Percentiles rank a stretch among this genome's conserved stretches.
Conservation (phyloP, 2,888 invertebrate species). For the Pantelozetes paolii region DNA sequence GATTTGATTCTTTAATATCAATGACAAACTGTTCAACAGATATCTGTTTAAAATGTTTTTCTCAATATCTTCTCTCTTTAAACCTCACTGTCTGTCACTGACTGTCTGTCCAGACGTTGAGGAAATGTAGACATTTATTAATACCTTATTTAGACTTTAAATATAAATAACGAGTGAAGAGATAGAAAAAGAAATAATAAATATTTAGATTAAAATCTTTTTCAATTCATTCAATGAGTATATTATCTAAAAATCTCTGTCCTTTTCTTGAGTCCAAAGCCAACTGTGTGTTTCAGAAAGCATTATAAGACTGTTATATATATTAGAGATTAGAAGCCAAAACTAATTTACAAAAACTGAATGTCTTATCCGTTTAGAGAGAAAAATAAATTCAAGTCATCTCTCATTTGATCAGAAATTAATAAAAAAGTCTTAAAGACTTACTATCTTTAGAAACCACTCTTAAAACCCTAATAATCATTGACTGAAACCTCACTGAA, state of each 20-base stretch:
- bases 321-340: too few relatives aligned
- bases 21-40: background rate
- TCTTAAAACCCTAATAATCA: too few relatives aligned
- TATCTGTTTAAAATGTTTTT: background rate
- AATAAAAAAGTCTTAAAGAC: background rate
- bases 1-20: background rate
- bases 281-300: too few relatives aligned
- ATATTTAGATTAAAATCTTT: constrained; percentile 15
- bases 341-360: background rate
- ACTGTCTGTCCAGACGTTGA: background rate
- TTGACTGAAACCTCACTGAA: background rate
- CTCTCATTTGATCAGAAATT: background rate
- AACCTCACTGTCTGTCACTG: background rate
- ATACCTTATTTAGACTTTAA: background rate
- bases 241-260: too few relatives aligned
- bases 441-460: background rate
- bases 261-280: too few relatives aligned
- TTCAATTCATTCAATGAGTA: background rate
- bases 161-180: constrained; percentile 6
- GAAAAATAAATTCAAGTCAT: constrained; percentile 8
- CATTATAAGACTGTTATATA: too few relatives aligned
- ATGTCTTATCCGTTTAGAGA: constrained; percentile 3
- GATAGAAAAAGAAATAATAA: background rate
- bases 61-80: background rate
- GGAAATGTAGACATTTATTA: background rate